These are phyloP conservation scores for Drosophila insularis DNA, from an alignment of 1,140 invertebrate species.

Conservation along the genomic window DNA sequence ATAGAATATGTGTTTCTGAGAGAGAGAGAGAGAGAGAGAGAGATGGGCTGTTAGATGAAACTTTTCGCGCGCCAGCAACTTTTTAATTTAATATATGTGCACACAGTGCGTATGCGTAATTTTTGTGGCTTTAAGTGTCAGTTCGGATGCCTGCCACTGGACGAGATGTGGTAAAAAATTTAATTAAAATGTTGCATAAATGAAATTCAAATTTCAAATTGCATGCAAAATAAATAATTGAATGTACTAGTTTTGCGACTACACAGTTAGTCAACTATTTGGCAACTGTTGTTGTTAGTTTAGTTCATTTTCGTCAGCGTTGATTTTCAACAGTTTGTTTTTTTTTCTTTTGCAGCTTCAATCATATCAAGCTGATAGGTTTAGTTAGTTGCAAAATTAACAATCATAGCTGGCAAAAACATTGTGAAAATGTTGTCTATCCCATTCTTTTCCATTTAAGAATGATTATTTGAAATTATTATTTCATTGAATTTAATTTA, in stretches of 20 bases:
- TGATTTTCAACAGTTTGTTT: neutral
- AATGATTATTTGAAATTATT: no score
- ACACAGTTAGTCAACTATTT: slow-evolving; percentile 31
- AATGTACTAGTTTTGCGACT: slow-evolving; percentile 44
- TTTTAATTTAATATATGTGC: slow-evolving; percentile 18
- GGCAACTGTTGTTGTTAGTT: slow-evolving; percentile 22
- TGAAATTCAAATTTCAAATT: slow-evolving; percentile 55
- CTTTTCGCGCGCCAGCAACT: slow-evolving; percentile 14
- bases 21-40: neutral
- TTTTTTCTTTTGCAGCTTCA: neutral
- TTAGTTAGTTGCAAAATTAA: neutral
- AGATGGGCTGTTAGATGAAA: neutral
- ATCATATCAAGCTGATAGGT: neutral
- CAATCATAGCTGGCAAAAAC: neutral
- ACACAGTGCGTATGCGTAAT: slow-evolving; percentile 15
- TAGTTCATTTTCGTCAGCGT: slow-evolving; percentile 28
- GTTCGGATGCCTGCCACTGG: neutral
- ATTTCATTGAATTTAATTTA: no score
- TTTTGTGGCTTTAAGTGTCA: slow-evolving; percentile 17
- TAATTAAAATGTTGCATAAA: slow-evolving; percentile 40
- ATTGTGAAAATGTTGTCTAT: neutral
- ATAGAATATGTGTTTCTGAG: neutral
- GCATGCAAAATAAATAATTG: slow-evolving; percentile 77
- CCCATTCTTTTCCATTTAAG: no score
- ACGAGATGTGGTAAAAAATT: slow-evolving; percentile 40